These are phyloP conservation scores for Orchesella cincta DNA, from an alignment of 1,140 invertebrate genomes.

Conservation along the genomic window DNA sequence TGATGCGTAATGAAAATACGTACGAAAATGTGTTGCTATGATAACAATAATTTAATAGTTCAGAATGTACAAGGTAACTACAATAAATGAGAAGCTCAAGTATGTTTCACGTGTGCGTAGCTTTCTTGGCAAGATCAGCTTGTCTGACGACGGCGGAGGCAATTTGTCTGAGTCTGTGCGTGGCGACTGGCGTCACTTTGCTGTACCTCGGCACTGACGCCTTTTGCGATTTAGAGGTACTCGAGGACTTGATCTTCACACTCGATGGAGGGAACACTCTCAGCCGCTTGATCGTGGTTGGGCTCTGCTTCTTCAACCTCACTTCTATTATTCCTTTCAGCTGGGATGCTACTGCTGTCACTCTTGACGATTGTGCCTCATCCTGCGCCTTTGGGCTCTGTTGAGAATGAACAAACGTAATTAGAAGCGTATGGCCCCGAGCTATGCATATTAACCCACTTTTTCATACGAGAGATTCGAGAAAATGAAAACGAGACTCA, in stretches of 20 bases:
- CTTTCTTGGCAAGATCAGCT: constrained; percentile 29
- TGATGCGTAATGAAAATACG: too few relatives aligned
- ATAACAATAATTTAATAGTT: too few relatives aligned
- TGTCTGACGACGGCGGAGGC: constrained; percentile 47
- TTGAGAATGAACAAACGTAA: background rate
- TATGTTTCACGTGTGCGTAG: too few relatives aligned
- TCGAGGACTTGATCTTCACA: constrained; percentile 22
- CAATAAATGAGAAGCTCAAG: too few relatives aligned
- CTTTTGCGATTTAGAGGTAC: background rate
- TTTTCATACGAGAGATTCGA: too few relatives aligned
- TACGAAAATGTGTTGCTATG: too few relatives aligned
- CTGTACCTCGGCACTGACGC: constrained; percentile 36
- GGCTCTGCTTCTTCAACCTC: constrained; percentile 35
- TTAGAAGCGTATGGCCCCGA: background rate
- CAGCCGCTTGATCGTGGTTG: constrained; percentile 43
- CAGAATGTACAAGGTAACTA: too few relatives aligned
- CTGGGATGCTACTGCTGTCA: constrained; percentile 45
- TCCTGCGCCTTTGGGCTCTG: background rate
- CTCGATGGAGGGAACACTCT: constrained; percentile 46
- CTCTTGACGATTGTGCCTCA: background rate
- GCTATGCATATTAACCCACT: too few relatives aligned
- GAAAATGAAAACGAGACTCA: too few relatives aligned
- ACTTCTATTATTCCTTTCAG: constrained; percentile 48
- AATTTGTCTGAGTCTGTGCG: constrained; percentile 42
- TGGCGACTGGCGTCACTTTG: constrained; percentile 46